Conservation (phyloP, 2,797 vertebrate genomes). For the Paramormyrops hopkinsi region DNA sequence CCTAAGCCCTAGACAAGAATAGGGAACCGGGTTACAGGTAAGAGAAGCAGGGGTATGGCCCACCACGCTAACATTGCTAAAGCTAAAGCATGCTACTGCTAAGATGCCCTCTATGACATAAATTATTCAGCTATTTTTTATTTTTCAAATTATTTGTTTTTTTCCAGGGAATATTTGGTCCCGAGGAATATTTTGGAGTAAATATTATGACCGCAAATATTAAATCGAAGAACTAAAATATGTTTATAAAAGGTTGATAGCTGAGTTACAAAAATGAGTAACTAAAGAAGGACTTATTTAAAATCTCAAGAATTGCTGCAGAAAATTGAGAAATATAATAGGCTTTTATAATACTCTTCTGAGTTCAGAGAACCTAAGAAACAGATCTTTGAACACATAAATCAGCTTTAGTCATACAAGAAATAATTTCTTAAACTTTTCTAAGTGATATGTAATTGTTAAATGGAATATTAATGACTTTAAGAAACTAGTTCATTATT, state of each 20-base stretch:
- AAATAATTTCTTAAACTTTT: not conserved
- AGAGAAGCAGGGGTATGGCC: not conserved
- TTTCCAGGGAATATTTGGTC: not conserved
- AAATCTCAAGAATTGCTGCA: not conserved
- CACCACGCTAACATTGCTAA: not conserved
- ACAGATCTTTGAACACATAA: not conserved
- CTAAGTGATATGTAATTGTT: not conserved
- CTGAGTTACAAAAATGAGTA: not conserved
- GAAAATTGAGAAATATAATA: not conserved
- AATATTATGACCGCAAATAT: not conserved
- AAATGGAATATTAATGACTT: not conserved
- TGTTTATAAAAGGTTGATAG: not conserved
- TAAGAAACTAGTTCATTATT: not conserved
- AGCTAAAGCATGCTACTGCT: not conserved
- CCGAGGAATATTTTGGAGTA: not conserved
- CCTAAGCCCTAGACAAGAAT: conserved; percentile 50
- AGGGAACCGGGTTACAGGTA: not conserved
- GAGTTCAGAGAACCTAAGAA: not conserved
- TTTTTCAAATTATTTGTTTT: not conserved
- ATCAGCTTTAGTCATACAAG: not conserved
- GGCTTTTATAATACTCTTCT: not conserved
- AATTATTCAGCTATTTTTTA: not conserved
- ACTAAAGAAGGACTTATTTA: not conserved
- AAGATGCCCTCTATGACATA: not conserved
- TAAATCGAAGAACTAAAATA: not conserved